These are phyloP conservation scores for Drosophila ustulata DNA, from an alignment of 2,888 invertebrate genomes.

Conservation along the genomic window DNA sequence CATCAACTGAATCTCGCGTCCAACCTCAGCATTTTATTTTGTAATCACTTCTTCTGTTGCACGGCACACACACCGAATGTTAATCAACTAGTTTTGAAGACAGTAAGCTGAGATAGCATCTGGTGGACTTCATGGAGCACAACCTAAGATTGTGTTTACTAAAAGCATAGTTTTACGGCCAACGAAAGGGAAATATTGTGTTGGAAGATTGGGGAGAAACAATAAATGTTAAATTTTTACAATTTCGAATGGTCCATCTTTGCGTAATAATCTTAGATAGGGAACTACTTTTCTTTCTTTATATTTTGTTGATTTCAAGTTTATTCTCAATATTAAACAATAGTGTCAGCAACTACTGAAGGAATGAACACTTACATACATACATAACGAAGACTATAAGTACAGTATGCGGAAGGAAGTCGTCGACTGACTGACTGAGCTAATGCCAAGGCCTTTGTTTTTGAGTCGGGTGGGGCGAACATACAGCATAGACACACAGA, in stretches of 20 bases:
- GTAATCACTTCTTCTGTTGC: slow-evolving; percentile 26
- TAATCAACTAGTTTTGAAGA: slow-evolving; percentile 34
- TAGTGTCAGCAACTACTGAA: not conserved
- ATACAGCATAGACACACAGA: not conserved
- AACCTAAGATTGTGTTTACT: slow-evolving; percentile 3
- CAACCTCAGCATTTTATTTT: slow-evolving; percentile 13
- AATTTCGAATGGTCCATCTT: not conserved
- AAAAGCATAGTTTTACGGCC: not conserved
- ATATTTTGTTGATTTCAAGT: not conserved
- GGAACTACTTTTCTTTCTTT: not conserved
- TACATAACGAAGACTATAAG: not conserved
- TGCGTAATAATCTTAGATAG: not conserved
- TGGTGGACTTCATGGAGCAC: slow-evolving; percentile 7
- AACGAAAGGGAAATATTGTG: slow-evolving; percentile 28
- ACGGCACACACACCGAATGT: slow-evolving; percentile 22
- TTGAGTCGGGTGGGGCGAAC: not conserved
- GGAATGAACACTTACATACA: slow-evolving; percentile 6
- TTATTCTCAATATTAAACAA: slow-evolving; percentile 1
- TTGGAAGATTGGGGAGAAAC: not conserved
- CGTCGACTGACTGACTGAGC: slow-evolving; percentile 23
- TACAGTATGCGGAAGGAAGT: slow-evolving; percentile 42
- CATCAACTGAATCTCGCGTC: slow-evolving; percentile 7
- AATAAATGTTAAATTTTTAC: not conserved
- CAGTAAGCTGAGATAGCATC: not conserved
- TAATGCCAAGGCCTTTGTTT: slow-evolving; percentile 35